Evolutionary conservation across 1,140 invertebrate genomes (phyloP), one percentile per base, ranked within the genome.

Genomic region (Drosophila jambulina): DNA sequence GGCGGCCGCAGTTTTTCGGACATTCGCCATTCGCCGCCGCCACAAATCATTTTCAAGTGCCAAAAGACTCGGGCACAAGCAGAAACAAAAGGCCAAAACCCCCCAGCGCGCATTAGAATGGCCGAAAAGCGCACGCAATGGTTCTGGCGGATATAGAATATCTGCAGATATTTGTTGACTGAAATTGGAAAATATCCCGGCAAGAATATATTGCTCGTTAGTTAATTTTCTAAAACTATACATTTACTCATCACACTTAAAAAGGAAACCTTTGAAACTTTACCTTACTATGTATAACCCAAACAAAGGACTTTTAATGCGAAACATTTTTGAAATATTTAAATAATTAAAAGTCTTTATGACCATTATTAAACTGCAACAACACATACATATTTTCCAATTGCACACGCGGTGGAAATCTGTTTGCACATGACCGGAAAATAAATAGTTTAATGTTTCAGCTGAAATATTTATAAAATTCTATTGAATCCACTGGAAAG

Each of bases 41-140:
- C 75, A 90, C 85, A 88, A 88, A 90, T 88, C 85, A 88, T 88
- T 90, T 81, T 61, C 74, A 88, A 88, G 85, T 88, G 84, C 85
- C 56, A 70, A 61, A 69, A 78, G 53, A 34, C 48, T 51, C 36
- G 49, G 49, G 60, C 15, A 23, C 43, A 80, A 62, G 71, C 64
- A 80, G 70, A 74, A 43, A 57, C 42, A 51, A 32, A 46, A 60
- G 56, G 60, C 65, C 74, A 57, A 60, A 60, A 60, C 67, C 69
- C 63, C 74, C 74, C 49, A 61, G 63, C 25, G 59, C 59, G 63
- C 82, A 81, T 85, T 85, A 85, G 68, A 85, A 59, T 25, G 65
- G 51, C n/a, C 7, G 25, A 60, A 53, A 70, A 34, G 56, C 51
- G 38, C 72, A 85, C 65, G 75, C 82, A 79, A 82, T 46, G 25